These are phyloP conservation scores for Salvator merianae DNA, from an alignment of 2,113 vertebrate genomes.

Conservation along the genomic window DNA sequence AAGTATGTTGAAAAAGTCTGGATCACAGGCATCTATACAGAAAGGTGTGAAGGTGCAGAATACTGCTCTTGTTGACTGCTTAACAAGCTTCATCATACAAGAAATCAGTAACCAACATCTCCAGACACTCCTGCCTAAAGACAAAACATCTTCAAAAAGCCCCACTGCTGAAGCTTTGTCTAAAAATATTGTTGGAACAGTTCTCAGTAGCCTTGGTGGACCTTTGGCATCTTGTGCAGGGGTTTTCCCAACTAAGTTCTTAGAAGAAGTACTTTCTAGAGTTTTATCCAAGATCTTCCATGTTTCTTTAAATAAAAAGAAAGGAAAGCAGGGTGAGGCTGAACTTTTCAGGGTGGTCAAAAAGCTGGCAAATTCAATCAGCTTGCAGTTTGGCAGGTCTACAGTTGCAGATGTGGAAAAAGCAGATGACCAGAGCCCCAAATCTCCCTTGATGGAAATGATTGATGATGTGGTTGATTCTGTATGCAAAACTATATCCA, in stretches of 20 bases:
- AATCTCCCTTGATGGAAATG: not conserved
- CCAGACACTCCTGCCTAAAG: constrained; percentile 11
- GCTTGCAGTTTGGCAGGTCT: constrained; percentile 2
- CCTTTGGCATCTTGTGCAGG: not conserved
- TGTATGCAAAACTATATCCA: not conserved
- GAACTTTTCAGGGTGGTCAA: not conserved
- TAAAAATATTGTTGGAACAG: constrained; percentile 19
- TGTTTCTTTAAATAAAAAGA: not conserved
- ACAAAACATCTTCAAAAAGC: not conserved
- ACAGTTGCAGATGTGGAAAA: not conserved
- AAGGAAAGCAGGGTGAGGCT: not conserved
- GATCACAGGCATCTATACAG: not conserved
- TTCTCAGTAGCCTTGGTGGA: not conserved
- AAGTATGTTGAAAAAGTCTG: constrained; percentile 5
- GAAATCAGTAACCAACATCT: constrained; percentile 20
- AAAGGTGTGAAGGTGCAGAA: not conserved
- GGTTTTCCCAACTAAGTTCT: constrained; percentile 7
- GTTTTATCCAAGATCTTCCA: constrained; percentile 16
- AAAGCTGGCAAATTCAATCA: constrained; percentile 10
- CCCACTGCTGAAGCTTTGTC: not conserved
- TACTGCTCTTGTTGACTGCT: not conserved
- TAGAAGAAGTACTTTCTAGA: constrained; percentile 22
- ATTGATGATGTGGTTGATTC: constrained; percentile 23
- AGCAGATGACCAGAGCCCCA: not conserved
- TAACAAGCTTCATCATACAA: constrained; percentile 30